phyloP scores from a whole-genome alignment of 2,888 invertebrate genomes.

The Spilosoma lubricipeda region DNA sequence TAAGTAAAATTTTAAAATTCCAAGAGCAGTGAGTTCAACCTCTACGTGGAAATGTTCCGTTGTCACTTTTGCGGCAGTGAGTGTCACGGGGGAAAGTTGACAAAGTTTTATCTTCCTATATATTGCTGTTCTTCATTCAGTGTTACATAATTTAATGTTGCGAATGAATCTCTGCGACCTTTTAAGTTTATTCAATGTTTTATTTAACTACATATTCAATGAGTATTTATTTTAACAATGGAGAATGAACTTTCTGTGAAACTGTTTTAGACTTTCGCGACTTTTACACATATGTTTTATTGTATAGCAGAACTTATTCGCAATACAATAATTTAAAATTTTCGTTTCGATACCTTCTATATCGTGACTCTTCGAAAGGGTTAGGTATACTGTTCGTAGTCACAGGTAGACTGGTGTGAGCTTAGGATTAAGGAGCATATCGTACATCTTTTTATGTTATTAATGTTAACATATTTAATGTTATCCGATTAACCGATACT shows the following conservation, averaged over 20 bases:
- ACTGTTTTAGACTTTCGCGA: too few relatives aligned
- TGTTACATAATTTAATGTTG: constrained; percentile 40
- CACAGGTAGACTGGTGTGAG: too few relatives aligned
- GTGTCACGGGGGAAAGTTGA: constrained; percentile 28
- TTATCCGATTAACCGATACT: too few relatives aligned
- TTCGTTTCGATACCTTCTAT: too few relatives aligned
- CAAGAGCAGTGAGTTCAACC: constrained; percentile 34
- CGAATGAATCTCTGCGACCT: constrained; percentile 26
- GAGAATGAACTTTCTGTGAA: constrained; percentile 16
- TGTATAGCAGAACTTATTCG: too few relatives aligned
- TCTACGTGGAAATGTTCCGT: constrained; percentile 38
- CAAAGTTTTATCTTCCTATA: constrained; percentile 42
- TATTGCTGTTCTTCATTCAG: constrained; percentile 44
- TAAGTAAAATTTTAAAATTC: constrained; percentile 30
- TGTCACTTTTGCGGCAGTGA: constrained; percentile 9
- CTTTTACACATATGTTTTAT: too few relatives aligned
- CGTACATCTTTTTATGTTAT: too few relatives aligned
- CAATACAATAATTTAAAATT: too few relatives aligned
- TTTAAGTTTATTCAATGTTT: constrained; percentile 34
- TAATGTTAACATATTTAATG: too few relatives aligned
- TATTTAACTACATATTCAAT: constrained; percentile 45
- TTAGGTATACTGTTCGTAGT: too few relatives aligned
- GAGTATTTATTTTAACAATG: constrained; percentile 29
- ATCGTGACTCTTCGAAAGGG: too few relatives aligned
- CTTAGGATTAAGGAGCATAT: too few relatives aligned